These are phyloP conservation scores for Bubo blakistoni DNA, from an alignment of 2,113 vertebrate species.

Conservation along the genomic window DNA sequence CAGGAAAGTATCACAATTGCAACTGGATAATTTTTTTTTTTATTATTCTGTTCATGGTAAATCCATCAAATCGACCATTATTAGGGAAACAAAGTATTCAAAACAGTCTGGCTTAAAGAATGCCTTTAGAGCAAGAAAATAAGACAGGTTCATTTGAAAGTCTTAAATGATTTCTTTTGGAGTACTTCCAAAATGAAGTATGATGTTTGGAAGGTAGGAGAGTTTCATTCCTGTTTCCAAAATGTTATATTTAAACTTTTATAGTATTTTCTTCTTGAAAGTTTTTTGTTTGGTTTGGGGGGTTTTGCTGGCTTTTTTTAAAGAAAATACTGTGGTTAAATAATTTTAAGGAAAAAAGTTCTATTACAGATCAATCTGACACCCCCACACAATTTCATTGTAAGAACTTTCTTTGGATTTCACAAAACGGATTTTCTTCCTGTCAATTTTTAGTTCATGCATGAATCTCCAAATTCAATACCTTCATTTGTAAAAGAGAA, in stretches of 20 bases:
- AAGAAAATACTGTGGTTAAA: not conserved
- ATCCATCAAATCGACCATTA: not conserved
- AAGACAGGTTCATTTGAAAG: not conserved
- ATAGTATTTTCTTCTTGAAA: not conserved
- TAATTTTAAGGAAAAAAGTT: not conserved
- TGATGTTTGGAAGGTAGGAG: not conserved
- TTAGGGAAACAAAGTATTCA: not conserved
- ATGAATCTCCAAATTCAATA: conserved; percentile 28
- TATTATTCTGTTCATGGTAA: not conserved
- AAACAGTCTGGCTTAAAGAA: not conserved
- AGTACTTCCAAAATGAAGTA: not conserved
- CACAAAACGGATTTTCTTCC: not conserved
- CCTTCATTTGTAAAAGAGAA: not conserved
- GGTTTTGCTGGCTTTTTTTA: no score
- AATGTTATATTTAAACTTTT: not conserved
- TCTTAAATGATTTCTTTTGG: not conserved
- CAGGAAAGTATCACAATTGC: not conserved
- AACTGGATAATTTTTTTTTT: not conserved
- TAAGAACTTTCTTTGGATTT: not conserved
- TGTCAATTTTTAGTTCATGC: not conserved
- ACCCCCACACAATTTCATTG: not conserved
- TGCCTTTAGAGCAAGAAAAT: not conserved
- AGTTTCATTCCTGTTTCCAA: not conserved
- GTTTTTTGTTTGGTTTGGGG: no score
- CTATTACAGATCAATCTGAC: not conserved